phyloP scores from a whole-genome alignment of 2,888 invertebrate genomes.

The Sphinx pinastri region DNA sequence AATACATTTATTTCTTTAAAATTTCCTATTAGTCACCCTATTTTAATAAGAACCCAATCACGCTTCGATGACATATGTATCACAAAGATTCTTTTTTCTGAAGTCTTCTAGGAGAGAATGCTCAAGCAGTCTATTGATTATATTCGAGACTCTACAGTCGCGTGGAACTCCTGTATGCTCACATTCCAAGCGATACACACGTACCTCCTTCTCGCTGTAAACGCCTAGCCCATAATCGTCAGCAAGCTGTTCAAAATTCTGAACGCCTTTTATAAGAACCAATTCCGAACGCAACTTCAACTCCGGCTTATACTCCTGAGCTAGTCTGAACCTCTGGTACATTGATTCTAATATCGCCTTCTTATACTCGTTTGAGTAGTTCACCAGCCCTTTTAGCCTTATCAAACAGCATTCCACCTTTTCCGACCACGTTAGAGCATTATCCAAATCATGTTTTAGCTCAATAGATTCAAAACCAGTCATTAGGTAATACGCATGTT shows the following conservation, averaged over 20 bases:
- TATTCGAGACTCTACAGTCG: constrained; percentile 26
- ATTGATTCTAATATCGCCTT: constrained; percentile 16
- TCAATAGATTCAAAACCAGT: constrained; percentile 18
- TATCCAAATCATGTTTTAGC: constrained; percentile 13
- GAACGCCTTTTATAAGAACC: constrained; percentile 27
- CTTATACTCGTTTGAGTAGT: constrained; percentile 24
- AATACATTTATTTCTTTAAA: background rate
- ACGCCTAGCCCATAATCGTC: constrained; percentile 27
- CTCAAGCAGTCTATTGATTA: constrained; percentile 27
- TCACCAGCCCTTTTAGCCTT: background rate
- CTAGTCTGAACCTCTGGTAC: constrained; percentile 35
- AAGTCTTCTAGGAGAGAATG: constrained; percentile 15
- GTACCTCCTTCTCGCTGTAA: constrained; percentile 17
- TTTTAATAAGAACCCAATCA: constrained; percentile 20
- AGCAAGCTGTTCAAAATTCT: background rate
- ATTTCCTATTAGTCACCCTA: constrained; percentile 12
- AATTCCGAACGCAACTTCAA: constrained; percentile 35
- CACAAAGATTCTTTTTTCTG: constrained; percentile 25
- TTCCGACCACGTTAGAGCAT: constrained; percentile 10
- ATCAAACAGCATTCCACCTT: constrained; percentile 24
- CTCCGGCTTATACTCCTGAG: constrained; percentile 31
- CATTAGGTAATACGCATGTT: constrained; percentile 34
- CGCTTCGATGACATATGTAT: constrained; percentile 9
- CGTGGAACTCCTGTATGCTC: constrained; percentile 11
- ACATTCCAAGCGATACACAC: constrained; percentile 16